Percentiles rank a stretch among this genome's conserved stretches.
These are phyloP conservation scores for Parnassius smintheus DNA, from an alignment of 2,888 invertebrate species.

Conservation along the genomic window DNA sequence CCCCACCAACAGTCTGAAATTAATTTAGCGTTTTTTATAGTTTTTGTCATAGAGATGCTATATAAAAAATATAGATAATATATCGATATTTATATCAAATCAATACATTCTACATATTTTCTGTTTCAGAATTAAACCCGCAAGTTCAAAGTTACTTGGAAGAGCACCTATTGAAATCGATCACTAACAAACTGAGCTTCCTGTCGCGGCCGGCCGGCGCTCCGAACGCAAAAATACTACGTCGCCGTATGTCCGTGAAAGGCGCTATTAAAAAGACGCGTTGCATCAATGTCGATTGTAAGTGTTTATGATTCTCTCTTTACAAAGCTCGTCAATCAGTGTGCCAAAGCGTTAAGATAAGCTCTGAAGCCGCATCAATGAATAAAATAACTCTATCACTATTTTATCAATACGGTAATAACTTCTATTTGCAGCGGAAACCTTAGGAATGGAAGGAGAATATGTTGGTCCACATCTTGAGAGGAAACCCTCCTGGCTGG, in stretches of 20 bases:
- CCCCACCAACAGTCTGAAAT: too few relatives aligned
- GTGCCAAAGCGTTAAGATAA: too few relatives aligned
- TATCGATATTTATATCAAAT: too few relatives aligned
- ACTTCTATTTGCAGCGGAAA: slow-evolving; percentile 82
- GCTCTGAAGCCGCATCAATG: too few relatives aligned
- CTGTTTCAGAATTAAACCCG: slow-evolving; percentile 84
- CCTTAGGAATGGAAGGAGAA: slow-evolving; percentile 88
- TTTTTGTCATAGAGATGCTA: too few relatives aligned
- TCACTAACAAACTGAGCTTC: slow-evolving; percentile 86
- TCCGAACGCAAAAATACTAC: slow-evolving; percentile 78
- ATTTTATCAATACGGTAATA: too few relatives aligned
- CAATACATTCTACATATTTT: background rate
- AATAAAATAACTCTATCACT: too few relatives aligned
- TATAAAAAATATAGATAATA: too few relatives aligned
- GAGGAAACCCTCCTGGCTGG: slow-evolving; percentile 73
- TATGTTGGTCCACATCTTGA: slow-evolving; percentile 66
- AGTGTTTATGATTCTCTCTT: slow-evolving; percentile 45
- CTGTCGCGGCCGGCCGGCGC: slow-evolving; percentile 79
- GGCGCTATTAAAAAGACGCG: slow-evolving; percentile 97
- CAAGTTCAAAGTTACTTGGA: slow-evolving; percentile 94
- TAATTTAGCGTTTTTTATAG: too few relatives aligned
- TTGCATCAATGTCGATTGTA: slow-evolving; percentile 95
- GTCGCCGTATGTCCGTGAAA: slow-evolving; percentile 91
- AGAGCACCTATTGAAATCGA: slow-evolving; percentile 90
- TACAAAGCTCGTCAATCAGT: too few relatives aligned